Base-by-base conservation (phyloP, 2,113 vertebrate genomes). In the Bos javanicus region DNA sequence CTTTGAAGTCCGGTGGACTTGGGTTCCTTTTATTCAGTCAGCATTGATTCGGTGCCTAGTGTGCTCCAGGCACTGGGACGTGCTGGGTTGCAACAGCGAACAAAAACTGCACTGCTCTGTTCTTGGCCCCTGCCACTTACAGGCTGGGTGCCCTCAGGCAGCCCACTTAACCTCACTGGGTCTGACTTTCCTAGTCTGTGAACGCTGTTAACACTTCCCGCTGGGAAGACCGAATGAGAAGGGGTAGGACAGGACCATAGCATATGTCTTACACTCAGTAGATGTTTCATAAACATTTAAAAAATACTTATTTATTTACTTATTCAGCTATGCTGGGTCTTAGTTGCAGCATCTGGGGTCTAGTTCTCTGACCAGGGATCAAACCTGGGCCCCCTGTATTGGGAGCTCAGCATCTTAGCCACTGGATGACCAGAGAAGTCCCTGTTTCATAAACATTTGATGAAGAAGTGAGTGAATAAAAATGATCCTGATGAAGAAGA, bases 1-100 rank as follows among this genome's bases (percentile, higher is more conserved):
- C 93, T 98, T 96, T 95, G 97, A 96, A 89, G 84, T 94, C 48
- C 12, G 39, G 56, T 15, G 48, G 93, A 62, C 28, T 36, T 71
- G 52, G 64, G 36, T 86, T 90, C 26, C 48, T 89, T 87, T 81
- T 81, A 94, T 87, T 94, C n/a, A 21, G 17, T 74, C 46, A 25
- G 71, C 87, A 54, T 3, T 26, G 59, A 96, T 36, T 64, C 59
- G 88, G 52, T 1, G 17, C 82, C 88, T 52, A 64, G 23, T 85
- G 36, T 90, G 57, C 95, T 71, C 80, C 92, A 76, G 88, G 78
- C 52, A 36, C 0, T 83, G 36, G 85, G 93, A 78, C 28, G 81
- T 76, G 28, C 84, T 43, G 6, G 39, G 30, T 91, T 88, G 88
- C 57, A 48, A 91, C 30, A 67, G 60, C 50, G 59, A 92, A 52